Evolutionary conservation across 2,113 vertebrate genomes (phyloP).

Genomic region (Gopherus flavomarginatus): DNA sequence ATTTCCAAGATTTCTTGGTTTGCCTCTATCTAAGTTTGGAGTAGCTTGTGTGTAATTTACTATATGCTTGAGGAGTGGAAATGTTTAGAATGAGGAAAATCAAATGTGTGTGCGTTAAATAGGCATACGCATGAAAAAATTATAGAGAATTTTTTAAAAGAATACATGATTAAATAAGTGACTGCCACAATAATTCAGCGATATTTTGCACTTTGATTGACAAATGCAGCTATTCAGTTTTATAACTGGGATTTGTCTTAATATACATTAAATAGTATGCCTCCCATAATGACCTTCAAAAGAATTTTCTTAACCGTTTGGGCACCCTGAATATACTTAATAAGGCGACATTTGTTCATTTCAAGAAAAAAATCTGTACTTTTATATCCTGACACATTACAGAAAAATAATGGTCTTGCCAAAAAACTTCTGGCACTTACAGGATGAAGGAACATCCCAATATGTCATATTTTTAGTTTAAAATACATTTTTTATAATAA

Average conservation of each 20-base stretch:
- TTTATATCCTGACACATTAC: neutral
- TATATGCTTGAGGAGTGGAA: neutral
- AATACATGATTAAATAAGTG: neutral
- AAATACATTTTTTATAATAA: neutral
- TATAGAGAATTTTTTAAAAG: neutral
- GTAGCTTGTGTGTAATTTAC: neutral
- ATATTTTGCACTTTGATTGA: neutral
- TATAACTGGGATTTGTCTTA: neutral
- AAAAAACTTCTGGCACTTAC: neutral
- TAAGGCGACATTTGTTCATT: neutral
- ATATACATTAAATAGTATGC: neutral
- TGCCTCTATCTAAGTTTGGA: neutral
- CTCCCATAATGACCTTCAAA: neutral
- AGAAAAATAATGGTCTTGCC: neutral
- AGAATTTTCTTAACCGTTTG: neutral
- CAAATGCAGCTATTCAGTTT: neutral
- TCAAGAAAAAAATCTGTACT: neutral
- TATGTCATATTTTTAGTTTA: neutral
- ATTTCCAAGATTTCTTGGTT: neutral
- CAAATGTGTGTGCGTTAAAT: neutral
- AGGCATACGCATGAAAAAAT: fast-evolving
- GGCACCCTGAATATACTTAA: neutral
- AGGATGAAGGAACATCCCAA: neutral
- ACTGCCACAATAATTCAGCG: neutral
- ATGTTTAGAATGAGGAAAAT: neutral